Evolutionary conservation across 2,797 vertebrate species (phyloP), one percentile per base, ranked within the genome.

Genomic region (Hydrolagus colliei): DNA sequence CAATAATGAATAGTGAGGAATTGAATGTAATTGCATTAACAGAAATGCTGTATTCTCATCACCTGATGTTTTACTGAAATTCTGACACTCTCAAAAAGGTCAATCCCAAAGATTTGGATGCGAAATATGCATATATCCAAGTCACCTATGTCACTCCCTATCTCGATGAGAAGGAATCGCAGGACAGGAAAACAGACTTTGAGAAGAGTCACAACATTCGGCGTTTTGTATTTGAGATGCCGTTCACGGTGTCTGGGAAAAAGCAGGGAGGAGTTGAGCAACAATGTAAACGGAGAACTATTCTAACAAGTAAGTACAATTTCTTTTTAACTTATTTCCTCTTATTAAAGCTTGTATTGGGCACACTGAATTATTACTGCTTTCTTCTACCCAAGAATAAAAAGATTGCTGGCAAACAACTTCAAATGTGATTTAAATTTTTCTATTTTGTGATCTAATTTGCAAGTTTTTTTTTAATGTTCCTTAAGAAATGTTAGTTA

Each of bases 91-190:
- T 73, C 86, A 88, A 87, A 78, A 87, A 99, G 97, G 96, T 99
- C 86, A 99, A 98, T 91, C 95, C 97, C 0, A 99, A 98, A 89
- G 97, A 99, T 91, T 93, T 99, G 86, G 98, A 99, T 90, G 96
- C 95, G 72, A 98, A 97, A 91, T 98, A 96, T 0, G 97, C 97
- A n/a, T 99, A 99, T 88, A 98, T 99, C 90, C 98, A 99, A 91
- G 97, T 99, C 90, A 99, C 98, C 0, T 97, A 99, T 0, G 97
- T 99, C 73, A 92, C 91, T 2, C 97, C 97, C 0, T 95, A 97
- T 92, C 95, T 99, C 16, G 97, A 99, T 52, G 97, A 99, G 86
- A 99, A 99, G 87, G 97, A 99, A 90, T 88, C 97, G 78, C 96
- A 96, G 87, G 97, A 99, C 87, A 94, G 98, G 88, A 97, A 95